These are phyloP conservation scores for Nemapogon koenigi DNA, from an alignment of 2,888 invertebrate species.

Conservation along the genomic window DNA sequence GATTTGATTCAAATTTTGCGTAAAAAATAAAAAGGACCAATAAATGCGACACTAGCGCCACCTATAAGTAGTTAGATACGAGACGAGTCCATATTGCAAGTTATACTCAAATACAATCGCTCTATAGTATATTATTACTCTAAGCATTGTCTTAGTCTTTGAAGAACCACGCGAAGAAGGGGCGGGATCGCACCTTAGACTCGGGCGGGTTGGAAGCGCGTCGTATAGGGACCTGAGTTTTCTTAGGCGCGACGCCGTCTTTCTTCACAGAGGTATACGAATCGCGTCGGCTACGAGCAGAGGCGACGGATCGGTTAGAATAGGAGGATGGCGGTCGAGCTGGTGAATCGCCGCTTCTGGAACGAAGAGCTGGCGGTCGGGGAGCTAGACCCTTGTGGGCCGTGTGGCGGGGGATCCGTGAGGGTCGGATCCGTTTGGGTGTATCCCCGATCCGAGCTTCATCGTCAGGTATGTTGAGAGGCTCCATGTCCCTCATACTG, in stretches of 20 bases:
- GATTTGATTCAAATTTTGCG: too few species aligned
- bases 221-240: slow-evolving; percentile 40
- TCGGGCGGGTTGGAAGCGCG: slow-evolving; percentile 49
- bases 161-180: slow-evolving; percentile 70
- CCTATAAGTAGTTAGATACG: too few species aligned
- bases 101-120: too few species aligned
- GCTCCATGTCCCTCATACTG: slow-evolving; percentile 54
- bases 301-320: slow-evolving; percentile 11
- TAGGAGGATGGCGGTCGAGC: slow-evolving; percentile 19
- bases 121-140: too few species aligned
- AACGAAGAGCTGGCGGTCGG: slow-evolving; percentile 59
- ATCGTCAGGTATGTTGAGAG: slow-evolving; percentile 47
- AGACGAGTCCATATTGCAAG: too few species aligned
- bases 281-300: slow-evolving; percentile 23
- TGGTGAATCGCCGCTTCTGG: slow-evolving; percentile 47
- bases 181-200: slow-evolving; percentile 74
- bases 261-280: slow-evolving; percentile 36
- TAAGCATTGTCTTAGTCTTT: slow-evolving; percentile 47
- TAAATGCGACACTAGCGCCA: too few species aligned
- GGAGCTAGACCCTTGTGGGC: slow-evolving; percentile 63
- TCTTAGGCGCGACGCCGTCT: slow-evolving; percentile 37
- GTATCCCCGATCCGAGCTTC: slow-evolving; percentile 59
- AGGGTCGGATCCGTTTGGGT: slow-evolving; percentile 49
- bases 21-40: too few species aligned
- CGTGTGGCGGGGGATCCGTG: slow-evolving; percentile 74